phyloP scores from a whole-genome alignment of 2,888 invertebrate species.

The Hydroisotoma schaefferi region DNA sequence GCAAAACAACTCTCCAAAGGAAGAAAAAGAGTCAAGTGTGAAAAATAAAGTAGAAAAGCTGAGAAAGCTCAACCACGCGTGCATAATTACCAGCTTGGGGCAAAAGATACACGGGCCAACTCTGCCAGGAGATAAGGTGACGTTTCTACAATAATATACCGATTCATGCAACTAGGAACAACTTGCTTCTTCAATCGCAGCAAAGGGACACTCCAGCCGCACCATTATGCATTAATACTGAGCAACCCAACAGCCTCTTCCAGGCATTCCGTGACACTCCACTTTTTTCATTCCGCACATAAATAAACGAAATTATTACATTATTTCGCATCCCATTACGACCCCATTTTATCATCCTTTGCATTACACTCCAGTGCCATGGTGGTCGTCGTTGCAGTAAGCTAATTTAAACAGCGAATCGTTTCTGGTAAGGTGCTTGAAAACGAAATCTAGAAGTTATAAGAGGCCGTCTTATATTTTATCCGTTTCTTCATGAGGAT shows the following conservation, averaged over 20 bases:
- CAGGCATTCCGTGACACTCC: background rate
- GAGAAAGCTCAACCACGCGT: conserved; percentile 46
- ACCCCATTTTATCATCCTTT: background rate
- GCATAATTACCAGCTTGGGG: conserved; percentile 48
- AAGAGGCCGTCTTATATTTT: too few species aligned
- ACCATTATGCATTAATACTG: conserved; percentile 2
- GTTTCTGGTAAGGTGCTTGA: too few species aligned
- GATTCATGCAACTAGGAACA: too few species aligned
- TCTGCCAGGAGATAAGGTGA: conserved; percentile 34
- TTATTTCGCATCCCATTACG: conserved; percentile 7
- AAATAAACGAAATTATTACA: conserved; percentile 4
- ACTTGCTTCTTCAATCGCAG: background rate
- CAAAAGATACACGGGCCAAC: conserved; percentile 23
- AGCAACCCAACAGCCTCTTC: conserved; percentile 9
- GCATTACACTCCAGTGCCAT: too few species aligned
- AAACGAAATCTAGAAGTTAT: too few species aligned
- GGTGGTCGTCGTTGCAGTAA: too few species aligned
- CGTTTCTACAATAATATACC: conserved; percentile 32
- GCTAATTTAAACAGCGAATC: too few species aligned
- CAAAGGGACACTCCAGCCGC: background rate
- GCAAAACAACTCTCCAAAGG: conserved; percentile 22
- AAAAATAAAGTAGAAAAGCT: conserved; percentile 45
- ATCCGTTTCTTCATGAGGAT: too few species aligned
- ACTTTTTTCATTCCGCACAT: background rate
- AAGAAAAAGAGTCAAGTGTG: conserved; percentile 45